phyloP scores from a whole-genome alignment of 2,888 invertebrate genomes.

The Aricia artaxerxes region DNA sequence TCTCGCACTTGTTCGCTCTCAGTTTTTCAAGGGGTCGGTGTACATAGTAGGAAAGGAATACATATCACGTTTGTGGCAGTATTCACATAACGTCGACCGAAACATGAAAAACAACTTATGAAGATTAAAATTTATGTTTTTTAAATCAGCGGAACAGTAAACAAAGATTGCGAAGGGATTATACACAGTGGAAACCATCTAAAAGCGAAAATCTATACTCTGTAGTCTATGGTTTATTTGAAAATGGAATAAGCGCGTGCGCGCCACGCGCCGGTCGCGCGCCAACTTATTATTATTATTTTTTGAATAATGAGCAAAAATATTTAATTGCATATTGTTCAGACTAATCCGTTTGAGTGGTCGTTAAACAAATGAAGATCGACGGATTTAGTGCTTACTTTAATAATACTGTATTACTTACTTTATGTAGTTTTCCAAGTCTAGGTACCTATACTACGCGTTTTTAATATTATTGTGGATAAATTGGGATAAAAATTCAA shows the following conservation, averaged over 20 bases:
- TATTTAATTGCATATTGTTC: constrained; percentile 64
- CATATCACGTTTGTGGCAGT: background rate
- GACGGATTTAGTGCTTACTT: constrained; percentile 15
- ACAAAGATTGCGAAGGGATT: constrained; percentile 30
- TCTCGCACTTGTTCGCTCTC: constrained; percentile 7
- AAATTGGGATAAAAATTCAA: too few species aligned
- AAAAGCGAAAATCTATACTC: constrained; percentile 36
- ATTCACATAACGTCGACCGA: background rate
- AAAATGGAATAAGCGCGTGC: constrained; percentile 44
- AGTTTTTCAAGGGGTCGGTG: background rate
- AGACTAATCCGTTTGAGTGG: constrained; percentile 10
- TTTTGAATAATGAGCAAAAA: constrained; percentile 60
- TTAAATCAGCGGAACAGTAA: constrained; percentile 31
- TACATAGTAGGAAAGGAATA: background rate
- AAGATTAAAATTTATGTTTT: background rate
- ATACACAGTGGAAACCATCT: background rate
- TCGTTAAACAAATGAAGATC: constrained; percentile 16
- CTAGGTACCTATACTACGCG: too few species aligned
- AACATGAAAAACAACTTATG: background rate
- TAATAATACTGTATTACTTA: background rate
- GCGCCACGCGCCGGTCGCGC: constrained; percentile 44
- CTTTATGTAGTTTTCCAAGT: background rate
- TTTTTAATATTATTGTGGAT: too few species aligned
- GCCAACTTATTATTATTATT: constrained; percentile 48
- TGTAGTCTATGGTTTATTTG: constrained; percentile 32